These are phyloP conservation scores for Urocitellus parryii DNA, from an alignment of 2,113 vertebrate genomes.

Conservation along the genomic window DNA sequence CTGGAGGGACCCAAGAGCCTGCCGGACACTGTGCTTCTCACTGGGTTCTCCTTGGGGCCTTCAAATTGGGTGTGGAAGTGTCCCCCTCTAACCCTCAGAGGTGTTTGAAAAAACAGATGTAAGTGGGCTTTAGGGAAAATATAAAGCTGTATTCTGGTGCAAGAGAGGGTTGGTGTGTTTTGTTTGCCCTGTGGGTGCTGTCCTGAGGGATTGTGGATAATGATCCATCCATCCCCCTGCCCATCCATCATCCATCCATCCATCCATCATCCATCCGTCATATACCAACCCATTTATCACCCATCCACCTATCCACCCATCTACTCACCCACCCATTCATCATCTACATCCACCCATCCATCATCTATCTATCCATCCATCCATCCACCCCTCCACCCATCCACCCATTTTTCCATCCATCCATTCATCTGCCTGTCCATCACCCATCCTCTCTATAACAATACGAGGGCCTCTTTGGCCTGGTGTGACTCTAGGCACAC, in stretches of 20 bases:
- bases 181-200: background rate
- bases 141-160: background rate
- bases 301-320: too few relatives aligned
- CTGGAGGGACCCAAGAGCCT: background rate
- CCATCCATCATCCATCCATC: background rate
- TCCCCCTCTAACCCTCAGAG: background rate
- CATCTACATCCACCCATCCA: too few relatives aligned
- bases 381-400: background rate
- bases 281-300: background rate
- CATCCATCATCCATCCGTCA: background rate
- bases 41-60: background rate
- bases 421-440: too few relatives aligned
- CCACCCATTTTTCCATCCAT: too few relatives aligned
- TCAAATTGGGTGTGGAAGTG: background rate
- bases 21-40: background rate
- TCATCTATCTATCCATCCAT: too few relatives aligned
- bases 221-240: background rate
- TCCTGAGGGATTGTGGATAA: background rate
- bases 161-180: background rate
- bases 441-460: background rate
- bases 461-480: background rate
- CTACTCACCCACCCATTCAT: background rate
- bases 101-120: background rate
- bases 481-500: background rate
- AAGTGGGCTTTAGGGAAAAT: background rate